Evolutionary conservation across 2,888 invertebrate genomes (phyloP), one percentile per base, ranked within the genome.

Genomic region (Athrips mouffetella): DNA sequence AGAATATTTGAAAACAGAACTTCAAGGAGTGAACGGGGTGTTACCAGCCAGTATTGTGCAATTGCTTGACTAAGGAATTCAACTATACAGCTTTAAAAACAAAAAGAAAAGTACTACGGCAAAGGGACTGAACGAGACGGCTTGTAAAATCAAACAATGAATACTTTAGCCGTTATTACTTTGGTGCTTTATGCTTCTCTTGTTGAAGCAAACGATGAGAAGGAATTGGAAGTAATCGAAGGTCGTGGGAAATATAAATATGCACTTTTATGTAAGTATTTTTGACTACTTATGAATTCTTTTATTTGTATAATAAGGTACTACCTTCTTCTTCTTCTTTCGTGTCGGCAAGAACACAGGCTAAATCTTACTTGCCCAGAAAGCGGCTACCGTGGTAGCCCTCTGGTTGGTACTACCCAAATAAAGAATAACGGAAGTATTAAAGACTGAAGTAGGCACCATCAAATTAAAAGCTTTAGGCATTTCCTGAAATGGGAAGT

Each of bases 211-310:
- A 55, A 53, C 8, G 65, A 69, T 41, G 52, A 53, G 44, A 52
- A 54, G 16, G 57, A 62, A 47, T 59, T 61, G 47, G 65, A 57
- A 35, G 45, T 62, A 45, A 54, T 62, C 4, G 81, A 84, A 55
- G 70, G 74, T 2, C 69, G 86, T 53, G 86, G 84, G 13, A 83
- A 78, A 20, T 37, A 37, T 11, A 80, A 82, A 68, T 83, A 72
- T 53, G 86, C 85, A 2, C 62, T 86, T 45, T 52, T 85, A 54
- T 80, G 86, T 86, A 60, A 80, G 86, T 85, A 59, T 40, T 47
- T 45, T 55, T 47, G n/a, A n/a, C n/a, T n/a, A n/a, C n/a, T n/a
- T n/a, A n/a, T n/a, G n/a, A n/a, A n/a, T n/a, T n/a, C n/a, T n/a
- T n/a, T n/a, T n/a, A n/a, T n/a, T n/a, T n/a, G n/a, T n/a, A n/a